Base-by-base conservation (phyloP, 2,113 vertebrate genomes). In the Asarcornis scutulata region DNA sequence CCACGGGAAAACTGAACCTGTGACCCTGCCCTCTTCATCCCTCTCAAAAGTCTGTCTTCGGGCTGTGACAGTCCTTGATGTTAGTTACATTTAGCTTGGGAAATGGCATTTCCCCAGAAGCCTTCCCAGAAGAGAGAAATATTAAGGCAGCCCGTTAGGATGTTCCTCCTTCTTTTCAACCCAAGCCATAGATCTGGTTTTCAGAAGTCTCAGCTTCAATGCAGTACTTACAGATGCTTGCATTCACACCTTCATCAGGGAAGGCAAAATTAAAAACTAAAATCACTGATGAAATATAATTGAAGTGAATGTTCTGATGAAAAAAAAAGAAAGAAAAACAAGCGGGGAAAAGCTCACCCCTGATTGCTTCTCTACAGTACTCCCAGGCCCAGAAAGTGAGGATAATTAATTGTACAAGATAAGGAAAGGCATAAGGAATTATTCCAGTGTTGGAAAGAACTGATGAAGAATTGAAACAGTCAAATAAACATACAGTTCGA, bases 81-180 rank as follows among this genome's bases (percentile, higher is more conserved):
- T 53, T 27, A 78, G 38, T 10, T 63, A 58, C 64, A 8, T 34
- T 66, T 58, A 84, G 15, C 31, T 27, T 62, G 66, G 53, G 62
- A 50, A 91, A 86, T 76, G 4, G 2, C 58, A 13, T 5, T 6
- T 62, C 27, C 18, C 22, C 38, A 44, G 38, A 12, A 40, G 38
- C 38, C 38, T 40, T 40, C 38, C 38, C 38, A 12, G 38, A 40
- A 78, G 48, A 76, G 1, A 9, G 27, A 71, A 69, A 83, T 12
- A 50, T 1, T 18, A 68, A 56, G n/a, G 6, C 14, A 44, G 15
- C 2, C 0, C 0, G 27, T 52, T 67, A 44, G 62, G 3, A 1
- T 4, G 9, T 46, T 60, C 14, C 17, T 89, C 40, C 48, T 72
- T 22, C 13, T 40, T 40, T 60, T 84, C 72, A 94, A 42, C 46